phyloP scores from a whole-genome alignment of 2,113 vertebrate genomes.

The Regulus satrapa region DNA sequence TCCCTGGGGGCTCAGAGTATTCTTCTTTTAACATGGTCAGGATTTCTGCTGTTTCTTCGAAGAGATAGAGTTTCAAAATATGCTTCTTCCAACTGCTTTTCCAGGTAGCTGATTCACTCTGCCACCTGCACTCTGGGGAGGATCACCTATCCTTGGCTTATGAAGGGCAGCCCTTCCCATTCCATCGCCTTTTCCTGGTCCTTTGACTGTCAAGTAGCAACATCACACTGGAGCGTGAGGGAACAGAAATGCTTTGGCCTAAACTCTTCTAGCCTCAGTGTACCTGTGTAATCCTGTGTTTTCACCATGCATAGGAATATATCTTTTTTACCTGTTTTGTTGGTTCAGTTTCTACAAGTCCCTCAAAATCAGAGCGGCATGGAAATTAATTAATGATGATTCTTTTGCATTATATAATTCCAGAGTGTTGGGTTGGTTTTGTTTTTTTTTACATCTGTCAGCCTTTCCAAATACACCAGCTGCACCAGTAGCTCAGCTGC shows the following conservation, averaged over 20 bases:
- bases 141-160: background rate
- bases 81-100: background rate
- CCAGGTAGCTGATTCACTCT: background rate
- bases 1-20: background rate
- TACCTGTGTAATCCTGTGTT: background rate
- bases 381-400: background rate
- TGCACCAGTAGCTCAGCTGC: background rate
- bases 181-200: background rate
- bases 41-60: background rate
- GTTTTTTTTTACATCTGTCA: background rate
- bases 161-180: background rate
- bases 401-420: background rate
- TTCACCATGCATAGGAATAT: background rate
- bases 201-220: background rate
- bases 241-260: background rate
- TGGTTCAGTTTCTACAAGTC: background rate
- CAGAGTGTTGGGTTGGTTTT: accelerated
- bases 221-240: accelerated
- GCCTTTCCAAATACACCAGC: background rate
- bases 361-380: background rate
- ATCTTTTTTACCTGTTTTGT: background rate
- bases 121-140: background rate
- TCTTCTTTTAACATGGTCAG: background rate
- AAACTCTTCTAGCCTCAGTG: background rate
- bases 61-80: background rate